These are phyloP conservation scores for Hydrotaea cyrtoneurina DNA, from an alignment of 2,888 invertebrate species.

Conservation along the genomic window DNA sequence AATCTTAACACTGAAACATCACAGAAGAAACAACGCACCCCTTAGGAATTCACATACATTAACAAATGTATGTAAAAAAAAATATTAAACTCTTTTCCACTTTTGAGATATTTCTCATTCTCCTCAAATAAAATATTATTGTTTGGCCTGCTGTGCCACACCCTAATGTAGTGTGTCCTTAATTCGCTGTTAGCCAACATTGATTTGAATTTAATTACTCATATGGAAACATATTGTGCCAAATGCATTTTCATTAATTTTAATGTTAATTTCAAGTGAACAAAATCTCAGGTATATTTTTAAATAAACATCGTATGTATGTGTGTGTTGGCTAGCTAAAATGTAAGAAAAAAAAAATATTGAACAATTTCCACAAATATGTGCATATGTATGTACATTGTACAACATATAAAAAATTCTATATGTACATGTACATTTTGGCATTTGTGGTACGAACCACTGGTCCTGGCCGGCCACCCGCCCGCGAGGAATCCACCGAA, in stretches of 20 bases:
- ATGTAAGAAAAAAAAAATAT: neutral
- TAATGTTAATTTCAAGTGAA: conserved; percentile 1
- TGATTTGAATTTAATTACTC: conserved; percentile 44
- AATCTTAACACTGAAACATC: no score
- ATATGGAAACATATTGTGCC: conserved; percentile 53
- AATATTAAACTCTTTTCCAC: no score
- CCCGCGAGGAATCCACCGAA: no score
- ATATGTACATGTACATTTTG: conserved; percentile 16
- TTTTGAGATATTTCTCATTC: no score
- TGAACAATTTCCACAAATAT: conserved; percentile 11
- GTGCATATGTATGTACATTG: neutral
- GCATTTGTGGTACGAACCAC: neutral
- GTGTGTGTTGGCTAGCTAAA: neutral
- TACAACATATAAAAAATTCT: neutral
- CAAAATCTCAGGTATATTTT: conserved; percentile 42
- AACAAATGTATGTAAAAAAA: no score
- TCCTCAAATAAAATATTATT: no score
- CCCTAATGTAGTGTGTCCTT: neutral
- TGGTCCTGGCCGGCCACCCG: no score
- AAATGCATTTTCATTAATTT: conserved; percentile 53
- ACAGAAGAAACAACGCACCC: no score
- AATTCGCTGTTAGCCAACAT: neutral
- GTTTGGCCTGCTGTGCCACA: no score
- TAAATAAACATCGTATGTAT: neutral
- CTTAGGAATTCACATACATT: no score